Evolutionary conservation across 2,888 invertebrate genomes (phyloP).

Genomic region (Acanthacorydalis orientalis): DNA sequence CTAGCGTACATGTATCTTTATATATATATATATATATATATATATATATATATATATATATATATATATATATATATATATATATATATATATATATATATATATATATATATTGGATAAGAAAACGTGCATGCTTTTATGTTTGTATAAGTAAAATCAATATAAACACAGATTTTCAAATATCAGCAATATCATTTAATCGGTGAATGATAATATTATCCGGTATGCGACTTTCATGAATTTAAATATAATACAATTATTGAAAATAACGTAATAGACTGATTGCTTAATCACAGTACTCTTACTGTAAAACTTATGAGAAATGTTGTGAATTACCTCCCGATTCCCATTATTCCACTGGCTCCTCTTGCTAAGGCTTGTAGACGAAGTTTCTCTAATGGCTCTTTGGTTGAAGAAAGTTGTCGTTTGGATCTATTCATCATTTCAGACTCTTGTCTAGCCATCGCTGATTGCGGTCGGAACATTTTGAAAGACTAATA

Average conservation of each 20-base stretch:
- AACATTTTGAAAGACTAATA: constrained; percentile 13
- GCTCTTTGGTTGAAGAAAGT: constrained; percentile 50
- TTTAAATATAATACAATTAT: too few relatives aligned
- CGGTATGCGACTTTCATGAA: too few relatives aligned
- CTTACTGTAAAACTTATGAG: too few relatives aligned
- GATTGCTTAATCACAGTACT: too few relatives aligned
- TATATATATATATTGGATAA: not conserved
- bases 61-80: not conserved
- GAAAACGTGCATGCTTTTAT: not conserved
- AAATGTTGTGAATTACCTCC: constrained; percentile 40
- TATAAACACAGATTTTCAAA: too few relatives aligned
- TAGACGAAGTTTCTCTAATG: constrained; percentile 67
- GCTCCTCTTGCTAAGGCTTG: constrained; percentile 75
- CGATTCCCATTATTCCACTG: constrained; percentile 72
- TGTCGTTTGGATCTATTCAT: constrained; percentile 57
- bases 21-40: not conserved
- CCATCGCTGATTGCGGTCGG: constrained; percentile 55
- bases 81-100: not conserved
- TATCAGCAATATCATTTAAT: too few relatives aligned
- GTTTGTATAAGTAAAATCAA: not conserved
- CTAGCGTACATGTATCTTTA: not conserved
- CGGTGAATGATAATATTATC: too few relatives aligned
- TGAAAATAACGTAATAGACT: too few relatives aligned
- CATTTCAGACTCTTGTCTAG: constrained; percentile 62
- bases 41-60: not conserved